Evolutionary conservation across 2,888 invertebrate genomes (phyloP).

Genomic region (Eristalis tenax): DNA sequence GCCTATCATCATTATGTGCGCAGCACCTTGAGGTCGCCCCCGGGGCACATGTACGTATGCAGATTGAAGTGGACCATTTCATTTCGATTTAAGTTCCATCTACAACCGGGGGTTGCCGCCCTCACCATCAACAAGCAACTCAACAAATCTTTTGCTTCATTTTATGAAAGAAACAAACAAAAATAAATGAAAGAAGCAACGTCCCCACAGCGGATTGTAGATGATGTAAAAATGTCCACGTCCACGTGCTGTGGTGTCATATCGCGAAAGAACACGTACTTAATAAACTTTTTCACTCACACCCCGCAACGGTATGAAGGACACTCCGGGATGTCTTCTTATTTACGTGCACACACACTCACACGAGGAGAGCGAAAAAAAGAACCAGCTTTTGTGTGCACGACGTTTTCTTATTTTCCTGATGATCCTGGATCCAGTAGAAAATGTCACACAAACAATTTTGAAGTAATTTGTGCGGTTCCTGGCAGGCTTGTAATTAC

Average conservation of each 20-base stretch:
- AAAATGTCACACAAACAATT: slow-evolving; percentile 5
- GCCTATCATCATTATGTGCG: neutral
- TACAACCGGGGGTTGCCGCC: neutral
- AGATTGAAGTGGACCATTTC: neutral
- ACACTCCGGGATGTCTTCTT: slow-evolving; percentile 11
- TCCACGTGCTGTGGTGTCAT: slow-evolving; percentile 40
- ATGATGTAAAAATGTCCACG: slow-evolving; percentile 8
- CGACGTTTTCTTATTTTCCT: slow-evolving; percentile 11
- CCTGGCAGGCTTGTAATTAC: slow-evolving; percentile 17
- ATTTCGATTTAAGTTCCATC: neutral
- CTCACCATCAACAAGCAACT: neutral
- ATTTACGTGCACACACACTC: neutral
- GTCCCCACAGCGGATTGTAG: slow-evolving; percentile 2
- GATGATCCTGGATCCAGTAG: neutral
- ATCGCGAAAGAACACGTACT: slow-evolving; percentile 50
- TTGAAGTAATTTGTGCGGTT: slow-evolving; percentile 24
- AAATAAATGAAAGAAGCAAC: neutral
- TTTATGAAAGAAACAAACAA: slow-evolving; percentile 4
- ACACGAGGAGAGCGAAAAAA: neutral
- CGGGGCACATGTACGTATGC: neutral
- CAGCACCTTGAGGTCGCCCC: neutral
- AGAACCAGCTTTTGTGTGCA: neutral
- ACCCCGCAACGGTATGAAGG: slow-evolving; percentile 22
- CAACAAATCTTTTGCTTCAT: neutral
- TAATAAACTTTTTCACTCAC: slow-evolving; percentile 53